Evolutionary conservation across 1,140 invertebrate species (phyloP).

Genomic region (Bombus consobrinus): DNA sequence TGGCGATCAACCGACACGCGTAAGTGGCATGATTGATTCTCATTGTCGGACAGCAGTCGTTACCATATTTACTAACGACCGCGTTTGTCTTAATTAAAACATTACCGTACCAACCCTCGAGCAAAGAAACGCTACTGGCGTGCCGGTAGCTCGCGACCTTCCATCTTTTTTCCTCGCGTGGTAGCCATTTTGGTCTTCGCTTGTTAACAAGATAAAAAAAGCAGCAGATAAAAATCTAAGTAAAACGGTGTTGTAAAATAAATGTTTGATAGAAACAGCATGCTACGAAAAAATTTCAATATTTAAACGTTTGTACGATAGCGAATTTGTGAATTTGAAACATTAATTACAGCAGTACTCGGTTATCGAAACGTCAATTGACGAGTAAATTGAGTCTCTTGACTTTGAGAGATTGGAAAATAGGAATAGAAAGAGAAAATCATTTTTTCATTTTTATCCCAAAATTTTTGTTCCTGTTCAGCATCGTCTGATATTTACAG

Average conservation of each 20-base stretch:
- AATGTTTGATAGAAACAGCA: neutral
- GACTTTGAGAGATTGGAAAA: no score
- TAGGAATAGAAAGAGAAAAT: neutral
- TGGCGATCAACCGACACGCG: constrained; percentile 66
- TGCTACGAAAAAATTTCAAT: neutral
- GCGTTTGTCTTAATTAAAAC: constrained; percentile 73
- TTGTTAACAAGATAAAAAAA: neutral
- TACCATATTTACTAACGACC: constrained; percentile 74
- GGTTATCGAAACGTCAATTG: neutral
- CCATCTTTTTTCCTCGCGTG: constrained; percentile 11
- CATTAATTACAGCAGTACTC: neutral
- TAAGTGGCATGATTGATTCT: constrained; percentile 76
- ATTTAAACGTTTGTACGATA: neutral
- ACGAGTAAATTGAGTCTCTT: neutral
- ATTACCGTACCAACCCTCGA: constrained; percentile 50
- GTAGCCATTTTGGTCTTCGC: constrained; percentile 16
- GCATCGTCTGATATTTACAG: no score
- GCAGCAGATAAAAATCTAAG: neutral
- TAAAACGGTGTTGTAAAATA: neutral
- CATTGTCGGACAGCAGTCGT: constrained; percentile 59
- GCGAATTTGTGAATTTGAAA: neutral
- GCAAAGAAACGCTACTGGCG: constrained; percentile 50
- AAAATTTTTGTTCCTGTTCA: no score
- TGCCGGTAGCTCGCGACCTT: constrained; percentile 40
- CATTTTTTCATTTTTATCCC: neutral